These are phyloP conservation scores for Gymnarchus niloticus DNA, from an alignment of 2,113 vertebrate genomes.

Conservation along the genomic window DNA sequence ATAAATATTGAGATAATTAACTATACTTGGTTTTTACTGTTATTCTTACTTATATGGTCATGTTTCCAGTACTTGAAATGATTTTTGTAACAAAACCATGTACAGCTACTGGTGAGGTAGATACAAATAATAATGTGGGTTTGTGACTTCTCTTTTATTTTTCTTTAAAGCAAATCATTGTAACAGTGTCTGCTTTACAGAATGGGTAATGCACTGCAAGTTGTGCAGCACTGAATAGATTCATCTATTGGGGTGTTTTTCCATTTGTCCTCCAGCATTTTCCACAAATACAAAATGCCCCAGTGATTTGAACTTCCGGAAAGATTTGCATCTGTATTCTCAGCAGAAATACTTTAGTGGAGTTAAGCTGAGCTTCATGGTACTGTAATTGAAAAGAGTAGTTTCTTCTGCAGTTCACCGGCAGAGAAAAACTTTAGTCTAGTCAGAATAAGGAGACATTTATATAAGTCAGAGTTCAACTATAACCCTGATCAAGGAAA, in stretches of 20 bases:
- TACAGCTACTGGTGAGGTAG: neutral
- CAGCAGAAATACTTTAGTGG: neutral
- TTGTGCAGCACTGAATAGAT: slow-evolving; percentile 1
- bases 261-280: neutral
- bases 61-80: neutral
- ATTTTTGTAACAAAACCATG: neutral
- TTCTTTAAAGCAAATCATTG: slow-evolving; percentile 9
- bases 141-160: neutral
- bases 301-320: neutral
- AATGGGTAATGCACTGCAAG: neutral
- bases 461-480: neutral
- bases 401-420: neutral
- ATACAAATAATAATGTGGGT: neutral
- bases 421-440: neutral
- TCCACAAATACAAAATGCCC: neutral
- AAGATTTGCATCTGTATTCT: slow-evolving; percentile 8
- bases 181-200: neutral
- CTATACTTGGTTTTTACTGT: neutral
- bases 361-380: neutral
- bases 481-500: neutral
- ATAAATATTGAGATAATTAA: neutral
- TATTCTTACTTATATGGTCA: neutral
- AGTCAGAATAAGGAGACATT: neutral
- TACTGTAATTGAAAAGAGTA: neutral
- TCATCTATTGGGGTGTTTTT: neutral